Conservation (phyloP, 2,888 invertebrate genomes). For the Xestia ashworthii region DNA sequence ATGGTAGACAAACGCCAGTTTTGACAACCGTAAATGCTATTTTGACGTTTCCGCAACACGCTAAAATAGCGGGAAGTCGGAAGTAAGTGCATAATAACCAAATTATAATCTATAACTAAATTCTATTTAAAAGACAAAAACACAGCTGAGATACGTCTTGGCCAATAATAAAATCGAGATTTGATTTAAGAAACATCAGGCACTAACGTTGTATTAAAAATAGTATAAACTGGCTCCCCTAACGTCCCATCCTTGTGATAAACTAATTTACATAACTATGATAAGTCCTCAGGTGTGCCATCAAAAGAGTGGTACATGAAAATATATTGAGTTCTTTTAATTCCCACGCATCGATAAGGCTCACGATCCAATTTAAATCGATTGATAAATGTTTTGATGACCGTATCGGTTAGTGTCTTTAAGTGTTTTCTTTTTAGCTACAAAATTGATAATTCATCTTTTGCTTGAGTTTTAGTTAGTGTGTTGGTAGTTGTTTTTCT, state of each 20-base stretch:
- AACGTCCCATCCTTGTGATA: slow-evolving; percentile 20
- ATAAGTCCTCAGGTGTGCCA: slow-evolving; percentile 41
- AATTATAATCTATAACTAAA: neutral
- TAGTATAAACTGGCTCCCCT: slow-evolving; percentile 4
- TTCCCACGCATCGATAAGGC: slow-evolving; percentile 47
- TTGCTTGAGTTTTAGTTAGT: neutral
- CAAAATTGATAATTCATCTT: neutral
- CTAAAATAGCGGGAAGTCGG: too few relatives aligned
- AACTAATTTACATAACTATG: slow-evolving; percentile 53
- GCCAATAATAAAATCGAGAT: neutral
- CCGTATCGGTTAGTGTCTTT: neutral
- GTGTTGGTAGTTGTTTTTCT: too few relatives aligned
- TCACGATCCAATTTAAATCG: slow-evolving; percentile 14
- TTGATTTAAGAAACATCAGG: slow-evolving; percentile 3
- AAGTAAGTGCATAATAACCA: too few relatives aligned
- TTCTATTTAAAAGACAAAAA: neutral
- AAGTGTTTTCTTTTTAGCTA: neutral
- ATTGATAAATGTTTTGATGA: slow-evolving; percentile 26
- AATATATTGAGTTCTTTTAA: slow-evolving; percentile 23
- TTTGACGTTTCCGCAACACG: too few relatives aligned
- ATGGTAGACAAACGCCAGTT: too few relatives aligned
- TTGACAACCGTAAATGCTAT: too few relatives aligned
- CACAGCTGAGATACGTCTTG: neutral
- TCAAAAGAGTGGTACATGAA: slow-evolving; percentile 22
- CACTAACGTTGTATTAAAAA: slow-evolving; percentile 8